These are phyloP conservation scores for Luehdorfia chinensis DNA, from an alignment of 1,140 invertebrate species.

Conservation along the genomic window DNA sequence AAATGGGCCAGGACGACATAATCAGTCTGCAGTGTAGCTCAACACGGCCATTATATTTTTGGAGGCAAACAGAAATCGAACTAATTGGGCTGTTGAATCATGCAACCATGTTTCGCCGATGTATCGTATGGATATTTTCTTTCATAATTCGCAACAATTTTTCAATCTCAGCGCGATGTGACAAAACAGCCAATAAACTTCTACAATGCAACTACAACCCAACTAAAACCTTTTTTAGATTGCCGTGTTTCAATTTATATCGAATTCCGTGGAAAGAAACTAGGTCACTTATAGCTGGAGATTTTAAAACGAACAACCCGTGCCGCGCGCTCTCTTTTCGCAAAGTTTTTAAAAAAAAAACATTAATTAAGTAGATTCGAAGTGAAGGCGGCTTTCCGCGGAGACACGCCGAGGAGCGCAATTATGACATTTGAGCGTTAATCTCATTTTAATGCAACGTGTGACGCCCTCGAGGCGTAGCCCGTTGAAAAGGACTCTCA, in stretches of 20 bases:
- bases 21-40: no score
- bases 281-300: slow-evolving; percentile 2
- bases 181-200: no score
- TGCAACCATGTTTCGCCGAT: no score
- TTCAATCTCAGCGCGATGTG: no score
- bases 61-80: no score
- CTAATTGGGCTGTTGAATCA: no score
- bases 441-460: slow-evolving; percentile 63
- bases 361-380: slow-evolving; percentile 45
- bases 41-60: no score
- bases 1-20: no score
- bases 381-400: slow-evolving; percentile 28
- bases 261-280: not conserved
- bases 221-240: no score
- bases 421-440: slow-evolving; percentile 69
- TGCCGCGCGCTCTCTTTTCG: not conserved
- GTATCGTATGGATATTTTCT: no score
- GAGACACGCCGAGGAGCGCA: slow-evolving; percentile 41
- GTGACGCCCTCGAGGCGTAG: slow-evolving; percentile 46
- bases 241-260: slow-evolving; percentile 14
- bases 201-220: no score
- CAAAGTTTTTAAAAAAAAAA: slow-evolving; percentile 18
- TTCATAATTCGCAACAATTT: no score
- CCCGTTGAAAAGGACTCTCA: slow-evolving; percentile 65
- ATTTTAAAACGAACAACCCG: slow-evolving; percentile 6